Base-by-base conservation (phyloP, 2,888 invertebrate species). In the Hololepta plana region DNA sequence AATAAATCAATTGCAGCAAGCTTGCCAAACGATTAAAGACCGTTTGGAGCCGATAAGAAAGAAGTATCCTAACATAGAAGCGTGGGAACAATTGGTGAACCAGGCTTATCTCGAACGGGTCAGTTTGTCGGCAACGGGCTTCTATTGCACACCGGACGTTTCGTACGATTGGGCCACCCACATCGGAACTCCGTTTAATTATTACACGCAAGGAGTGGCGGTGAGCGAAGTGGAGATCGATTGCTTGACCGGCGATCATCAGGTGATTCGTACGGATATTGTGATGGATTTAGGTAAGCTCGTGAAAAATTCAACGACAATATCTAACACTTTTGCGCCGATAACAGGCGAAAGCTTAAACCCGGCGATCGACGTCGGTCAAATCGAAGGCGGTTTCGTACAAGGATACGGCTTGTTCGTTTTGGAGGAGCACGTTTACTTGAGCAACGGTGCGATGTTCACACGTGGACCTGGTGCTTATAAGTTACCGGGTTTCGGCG, bases 301-400 rank as follows among this genome's bases (percentile, higher is more conserved):
- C 12, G 15, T 32, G 10, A 20, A 6, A 15, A 19, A 12, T 17
- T 17, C 9, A 17, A 7, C 6, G n/a, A 7, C 6, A 17, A 17
- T 7, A 17, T 17, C 6, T 17, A 17, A 17, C 6, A 7, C 6
- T 17, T 17, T 17, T 17, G n/a, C 6, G 17, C 8, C 17, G 6
- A 8, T 17, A 17, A 17, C 27, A 48, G 49, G 93, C 1, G 75
- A 82, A 39, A 91, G 91, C 53, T 57, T 95, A 28, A 95, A 95
- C 55, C 95, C 95, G 3, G 91, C 93, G 2, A 87, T 95, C 35
- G 95, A 95, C 43, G 81, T 95, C 39, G 95, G 93, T 0, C 95
- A 95, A 60, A 76, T 95, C 9, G 95, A 95, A 57, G 95, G 95
- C 3, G 95, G 67, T 0, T 95, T 91, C 43, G 65, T 87, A 46